Evolutionary conservation across 2,797 vertebrate genomes (phyloP).

Genomic region (Channallabes apus): DNA sequence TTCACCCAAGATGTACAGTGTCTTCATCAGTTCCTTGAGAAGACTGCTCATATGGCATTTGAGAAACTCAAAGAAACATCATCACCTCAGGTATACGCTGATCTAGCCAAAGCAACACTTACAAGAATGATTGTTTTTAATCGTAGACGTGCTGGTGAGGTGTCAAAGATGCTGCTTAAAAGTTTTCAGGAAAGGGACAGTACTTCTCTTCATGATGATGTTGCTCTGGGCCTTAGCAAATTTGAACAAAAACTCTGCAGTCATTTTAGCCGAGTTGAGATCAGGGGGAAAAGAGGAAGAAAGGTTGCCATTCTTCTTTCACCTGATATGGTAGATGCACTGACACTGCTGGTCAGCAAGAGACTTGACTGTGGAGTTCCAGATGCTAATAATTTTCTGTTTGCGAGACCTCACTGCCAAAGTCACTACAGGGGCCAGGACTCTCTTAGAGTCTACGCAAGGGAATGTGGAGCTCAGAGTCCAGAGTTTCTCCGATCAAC

Average conservation of each 20-base stretch:
- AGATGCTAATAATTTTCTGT: slow-evolving; percentile 34
- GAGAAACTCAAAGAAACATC: too few species aligned
- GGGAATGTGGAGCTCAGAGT: slow-evolving; percentile 47
- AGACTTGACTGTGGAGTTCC: slow-evolving; percentile 49
- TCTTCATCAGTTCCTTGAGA: too few species aligned
- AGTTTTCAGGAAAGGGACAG: too few species aligned
- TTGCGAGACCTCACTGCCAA: slow-evolving; percentile 48
- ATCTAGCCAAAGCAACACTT: too few species aligned
- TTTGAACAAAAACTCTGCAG: slow-evolving; percentile 49
- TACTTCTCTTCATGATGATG: slow-evolving; percentile 46
- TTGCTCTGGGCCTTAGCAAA: slow-evolving; percentile 30
- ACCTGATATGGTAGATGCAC: slow-evolving; percentile 43
- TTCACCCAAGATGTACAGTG: too few species aligned
- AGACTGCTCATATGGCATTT: too few species aligned
- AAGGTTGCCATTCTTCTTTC: slow-evolving; percentile 39
- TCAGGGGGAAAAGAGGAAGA: slow-evolving; percentile 27
- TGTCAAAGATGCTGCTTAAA: too few species aligned
- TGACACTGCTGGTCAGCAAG: slow-evolving; percentile 33
- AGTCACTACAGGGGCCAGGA: slow-evolving; percentile 47
- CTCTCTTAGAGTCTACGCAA: slow-evolving; percentile 41
- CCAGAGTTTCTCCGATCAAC: slow-evolving; percentile 49
- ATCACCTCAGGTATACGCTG: too few species aligned
- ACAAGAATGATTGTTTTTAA: too few species aligned
- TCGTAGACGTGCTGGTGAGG: too few species aligned
- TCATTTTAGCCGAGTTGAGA: slow-evolving; percentile 28